These are phyloP conservation scores for Ips nitidus DNA, from an alignment of 1,140 invertebrate species.

Conservation along the genomic window DNA sequence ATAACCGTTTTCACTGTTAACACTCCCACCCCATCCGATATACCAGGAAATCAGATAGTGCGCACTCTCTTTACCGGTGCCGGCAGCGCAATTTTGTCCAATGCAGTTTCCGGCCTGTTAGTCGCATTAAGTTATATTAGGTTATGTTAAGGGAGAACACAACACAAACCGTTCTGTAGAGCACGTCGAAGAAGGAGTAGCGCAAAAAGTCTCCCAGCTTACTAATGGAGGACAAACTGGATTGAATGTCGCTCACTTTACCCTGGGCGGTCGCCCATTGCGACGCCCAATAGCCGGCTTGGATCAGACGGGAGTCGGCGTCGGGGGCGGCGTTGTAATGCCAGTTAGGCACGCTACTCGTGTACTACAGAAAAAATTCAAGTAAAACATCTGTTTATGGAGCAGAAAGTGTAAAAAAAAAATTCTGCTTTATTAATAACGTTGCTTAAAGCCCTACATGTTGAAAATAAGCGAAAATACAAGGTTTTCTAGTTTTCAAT, in stretches of 20 bases:
- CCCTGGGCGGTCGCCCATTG: slow-evolving; percentile 27
- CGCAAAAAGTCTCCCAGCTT: slow-evolving; percentile 33
- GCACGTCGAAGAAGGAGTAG: slow-evolving; percentile 29
- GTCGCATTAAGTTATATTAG: background rate
- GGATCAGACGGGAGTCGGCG: slow-evolving; percentile 26
- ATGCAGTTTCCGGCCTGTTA: slow-evolving; percentile 32
- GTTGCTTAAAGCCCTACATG: too few species aligned
- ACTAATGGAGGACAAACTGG: slow-evolving; percentile 15
- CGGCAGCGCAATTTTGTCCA: slow-evolving; percentile 20
- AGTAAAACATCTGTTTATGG: background rate
- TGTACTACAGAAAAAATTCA: background rate
- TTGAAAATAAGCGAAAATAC: too few species aligned
- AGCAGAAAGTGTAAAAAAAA: background rate
- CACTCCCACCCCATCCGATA: slow-evolving; percentile 30
- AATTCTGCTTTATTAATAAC: too few species aligned
- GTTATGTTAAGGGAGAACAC: background rate
- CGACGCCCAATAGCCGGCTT: slow-evolving; percentile 32
- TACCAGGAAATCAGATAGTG: slow-evolving; percentile 35
- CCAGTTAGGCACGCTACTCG: slow-evolving; percentile 25
- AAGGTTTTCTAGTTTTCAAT: too few species aligned
- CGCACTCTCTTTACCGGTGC: slow-evolving; percentile 29
- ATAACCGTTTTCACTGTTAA: slow-evolving; percentile 16
- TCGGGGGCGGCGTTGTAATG: slow-evolving; percentile 30
- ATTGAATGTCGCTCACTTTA: slow-evolving; percentile 19
- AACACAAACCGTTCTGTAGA: background rate